These are phyloP conservation scores for Holothuria glaberrima DNA, from an alignment of 35 echinoderm and acorn worm genomes.

Conservation along the genomic window DNA sequence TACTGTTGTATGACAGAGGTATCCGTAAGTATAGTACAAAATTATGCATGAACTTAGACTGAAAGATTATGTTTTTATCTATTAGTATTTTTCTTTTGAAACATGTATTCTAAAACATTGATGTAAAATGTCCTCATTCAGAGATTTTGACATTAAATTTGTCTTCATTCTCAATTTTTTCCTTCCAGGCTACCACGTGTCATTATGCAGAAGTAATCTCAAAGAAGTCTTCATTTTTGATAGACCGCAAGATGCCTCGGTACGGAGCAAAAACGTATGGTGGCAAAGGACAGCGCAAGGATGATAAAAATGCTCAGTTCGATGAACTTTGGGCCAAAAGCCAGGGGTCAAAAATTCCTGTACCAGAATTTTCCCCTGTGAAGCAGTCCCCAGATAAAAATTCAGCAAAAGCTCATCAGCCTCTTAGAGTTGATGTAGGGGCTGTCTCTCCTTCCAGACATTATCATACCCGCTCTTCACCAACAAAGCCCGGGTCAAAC, in stretches of 20 bases:
- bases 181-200: too few species aligned
- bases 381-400: constrained; percentile 22
- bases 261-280: constrained; percentile 59
- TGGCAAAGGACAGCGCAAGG: constrained; percentile 43
- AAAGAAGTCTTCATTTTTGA: too few species aligned
- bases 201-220: too few species aligned
- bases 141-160: too few species aligned
- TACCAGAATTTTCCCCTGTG: constrained; percentile 39
- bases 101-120: too few species aligned
- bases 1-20: too few species aligned
- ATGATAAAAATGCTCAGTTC: constrained; percentile 33
- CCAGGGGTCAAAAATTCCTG: constrained; percentile 18
- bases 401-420: not conserved
- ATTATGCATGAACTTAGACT: too few species aligned
- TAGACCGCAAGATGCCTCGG: constrained; percentile 45
- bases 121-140: too few species aligned
- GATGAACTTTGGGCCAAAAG: constrained; percentile 50
- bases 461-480: constrained; percentile 47
- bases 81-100: too few species aligned
- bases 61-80: too few species aligned
- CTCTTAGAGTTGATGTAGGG: not conserved
- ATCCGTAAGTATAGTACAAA: too few species aligned
- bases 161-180: too few species aligned
- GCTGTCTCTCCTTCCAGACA: constrained; percentile 25
- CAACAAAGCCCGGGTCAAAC: constrained; percentile 14